phyloP scores from a whole-genome alignment of 2,113 vertebrate species.

The Tachysurus vachellii region DNA sequence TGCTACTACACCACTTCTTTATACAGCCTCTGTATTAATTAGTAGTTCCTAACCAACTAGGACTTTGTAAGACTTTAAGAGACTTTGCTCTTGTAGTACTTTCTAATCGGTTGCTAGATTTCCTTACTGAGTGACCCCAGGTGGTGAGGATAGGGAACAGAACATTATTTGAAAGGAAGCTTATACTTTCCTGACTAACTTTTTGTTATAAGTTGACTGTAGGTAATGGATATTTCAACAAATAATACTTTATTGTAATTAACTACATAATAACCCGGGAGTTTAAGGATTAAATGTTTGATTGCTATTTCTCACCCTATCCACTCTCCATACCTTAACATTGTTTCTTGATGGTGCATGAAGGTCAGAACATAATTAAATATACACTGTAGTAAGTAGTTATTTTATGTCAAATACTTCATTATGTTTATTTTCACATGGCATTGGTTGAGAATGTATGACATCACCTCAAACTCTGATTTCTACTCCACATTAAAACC shows the following conservation, averaged over 20 bases:
- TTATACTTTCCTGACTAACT: not conserved
- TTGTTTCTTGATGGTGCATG: not conserved
- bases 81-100: not conserved
- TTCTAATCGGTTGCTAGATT: not conserved
- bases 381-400: not conserved
- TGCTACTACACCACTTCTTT: not conserved
- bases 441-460: not conserved
- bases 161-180: not conserved
- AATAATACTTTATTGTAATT: not conserved
- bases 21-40: not conserved
- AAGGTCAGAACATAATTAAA: not conserved
- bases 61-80: not conserved
- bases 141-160: not conserved
- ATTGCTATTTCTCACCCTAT: not conserved
- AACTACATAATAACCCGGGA: not conserved
- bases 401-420: not conserved
- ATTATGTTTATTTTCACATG: not conserved
- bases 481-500: not conserved
- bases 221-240: not conserved
- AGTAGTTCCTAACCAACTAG: not conserved
- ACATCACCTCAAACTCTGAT: not conserved
- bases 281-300: not conserved
- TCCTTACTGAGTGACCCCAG: not conserved
- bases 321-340: not conserved
- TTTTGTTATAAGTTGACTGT: not conserved